Base-by-base conservation (phyloP, 2,113 vertebrate species). In the Cynopterus brachyotis region DNA sequence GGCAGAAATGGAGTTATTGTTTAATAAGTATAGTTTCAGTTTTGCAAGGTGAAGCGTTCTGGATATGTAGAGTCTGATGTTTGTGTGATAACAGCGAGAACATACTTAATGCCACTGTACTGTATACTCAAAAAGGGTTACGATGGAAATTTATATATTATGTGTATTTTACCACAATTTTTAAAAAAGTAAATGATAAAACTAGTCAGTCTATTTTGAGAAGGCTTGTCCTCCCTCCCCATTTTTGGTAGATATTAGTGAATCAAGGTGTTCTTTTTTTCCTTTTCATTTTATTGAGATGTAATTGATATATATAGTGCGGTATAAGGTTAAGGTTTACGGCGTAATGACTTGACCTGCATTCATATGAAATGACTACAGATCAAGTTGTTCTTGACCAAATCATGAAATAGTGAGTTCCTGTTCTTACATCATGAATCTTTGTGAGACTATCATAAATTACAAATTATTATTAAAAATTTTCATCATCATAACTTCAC, bases 401-500 rank as follows among this genome's bases (percentile, higher is more conserved):
- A 89, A 60, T 79, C 62, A 82, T n/a, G 73, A 86, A 79, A 59
- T 59, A 82, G 42, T 75, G 12, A 22, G 4, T 70, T 60, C 28
- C 35, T 30, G 0, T 81, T 89, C 19, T 73, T 55, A 7, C 0
- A 32, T 91, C 28, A 35, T 12, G 22, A 53, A 69, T 89, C 88
- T 72, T 0, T 84, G 28, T 89, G 76, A 87, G 62, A 79, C 6
- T 92, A n/a, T 19, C 19, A 32, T 24, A 73, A 73, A 67, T 16
- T 66, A 35, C 79, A 97, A 93, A 84, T 22, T 81, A 19, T 42
- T 20, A 4, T 62, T 12, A 70, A 73, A 47, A 92, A 72, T 89
- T 88, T 69, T 82, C 78, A 85, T 91, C 28, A n/a, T 94, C 35
- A 35, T 96, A 53, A 89, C 22, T 91, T 66, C 45, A 50, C 24